Base-by-base conservation (phyloP, 2,888 invertebrate species). In the Eilema sororculum region DNA sequence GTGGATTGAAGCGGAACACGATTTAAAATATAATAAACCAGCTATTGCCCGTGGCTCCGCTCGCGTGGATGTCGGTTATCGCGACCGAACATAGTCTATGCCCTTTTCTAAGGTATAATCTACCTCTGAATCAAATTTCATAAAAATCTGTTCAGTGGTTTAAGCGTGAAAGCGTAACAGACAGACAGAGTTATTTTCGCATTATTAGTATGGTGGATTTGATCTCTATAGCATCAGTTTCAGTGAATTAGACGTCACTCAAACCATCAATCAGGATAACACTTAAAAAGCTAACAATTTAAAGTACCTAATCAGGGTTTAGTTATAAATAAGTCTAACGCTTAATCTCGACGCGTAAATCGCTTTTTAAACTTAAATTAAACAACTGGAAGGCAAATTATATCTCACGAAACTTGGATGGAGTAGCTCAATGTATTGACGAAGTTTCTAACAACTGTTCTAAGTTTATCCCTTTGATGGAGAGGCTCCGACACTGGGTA, bases 311-410 rank as follows among this genome's bases (percentile, higher is more conserved):
- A 41, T 41, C n/a, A n/a, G n/a, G 52, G 20, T 52, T 52, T 1
- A 52, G 52, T 52, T n/a, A n/a, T 52, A 52, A 41, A 25, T 25
- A 24, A 16, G 3, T 24, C 78, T 77, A 68, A 69, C n/a, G 71
- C 76, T 76, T 73, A 79, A 80, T 75, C 74, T 72, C 28, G 63
- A 70, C 67, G 73, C 72, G 72, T 74, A 81, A 80, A 81, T 76
- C 67, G 74, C 80, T 76, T 82, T 78, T 76, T 71, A 79, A 80
- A 82, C 75, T 82, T 77, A 74, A 60, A 82, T 81, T 78, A 81
- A 80, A 80, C 64, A 61, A 65, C n/a, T 74, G 64, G 67, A 71
- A 62, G 68, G 70, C 72, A 69, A 75, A 78, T 80, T 77, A 69
- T 73, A 80, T 73, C 65, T 57, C 25, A 52, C 41, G 61, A 75